Percentiles rank a stretch among this genome's conserved stretches.
These are phyloP conservation scores for Lathronympha strigana DNA, from an alignment of 2,888 invertebrate genomes.

Conservation along the genomic window DNA sequence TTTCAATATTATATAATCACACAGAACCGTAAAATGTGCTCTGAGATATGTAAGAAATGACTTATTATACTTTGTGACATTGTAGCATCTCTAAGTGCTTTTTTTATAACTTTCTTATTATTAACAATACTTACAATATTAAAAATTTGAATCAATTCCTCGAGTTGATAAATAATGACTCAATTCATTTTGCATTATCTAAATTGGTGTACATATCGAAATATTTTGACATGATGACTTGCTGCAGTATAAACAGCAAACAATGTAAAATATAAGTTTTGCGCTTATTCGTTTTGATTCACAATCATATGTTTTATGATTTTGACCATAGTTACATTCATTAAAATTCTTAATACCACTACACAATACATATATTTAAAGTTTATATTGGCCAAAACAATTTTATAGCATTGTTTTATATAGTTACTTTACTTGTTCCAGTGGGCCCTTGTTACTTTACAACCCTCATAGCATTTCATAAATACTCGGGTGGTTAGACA, in stretches of 20 bases:
- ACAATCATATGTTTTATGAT: background rate
- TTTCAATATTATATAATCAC: constrained; percentile 9
- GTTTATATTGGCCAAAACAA: constrained; percentile 13
- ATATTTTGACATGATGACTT: background rate
- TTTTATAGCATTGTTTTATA: constrained; percentile 16
- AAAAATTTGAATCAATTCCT: constrained; percentile 66
- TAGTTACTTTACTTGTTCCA: constrained; percentile 6
- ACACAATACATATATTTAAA: constrained; percentile 31
- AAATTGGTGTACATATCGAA: constrained; percentile 3
- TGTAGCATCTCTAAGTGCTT: constrained; percentile 21
- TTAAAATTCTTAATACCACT: background rate
- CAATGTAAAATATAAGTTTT: background rate
- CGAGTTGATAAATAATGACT: constrained; percentile 55
- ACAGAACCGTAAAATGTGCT: constrained; percentile 27
- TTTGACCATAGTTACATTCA: background rate
- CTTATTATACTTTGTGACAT: constrained; percentile 28
- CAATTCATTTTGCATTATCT: constrained; percentile 44
- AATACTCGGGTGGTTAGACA: constrained; percentile 22
- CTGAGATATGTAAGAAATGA: constrained; percentile 30
- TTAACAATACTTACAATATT: constrained; percentile 46
- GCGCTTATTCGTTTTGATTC: background rate
- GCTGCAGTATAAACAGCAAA: background rate
- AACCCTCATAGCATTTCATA: constrained; percentile 20
- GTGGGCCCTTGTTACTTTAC: constrained; percentile 21
- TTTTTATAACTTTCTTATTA: constrained; percentile 15